Percentiles rank a stretch among this genome's conserved stretches.
Evolutionary conservation across 2,888 invertebrate species (phyloP).

Genomic region (Athripsodes cinereus): DNA sequence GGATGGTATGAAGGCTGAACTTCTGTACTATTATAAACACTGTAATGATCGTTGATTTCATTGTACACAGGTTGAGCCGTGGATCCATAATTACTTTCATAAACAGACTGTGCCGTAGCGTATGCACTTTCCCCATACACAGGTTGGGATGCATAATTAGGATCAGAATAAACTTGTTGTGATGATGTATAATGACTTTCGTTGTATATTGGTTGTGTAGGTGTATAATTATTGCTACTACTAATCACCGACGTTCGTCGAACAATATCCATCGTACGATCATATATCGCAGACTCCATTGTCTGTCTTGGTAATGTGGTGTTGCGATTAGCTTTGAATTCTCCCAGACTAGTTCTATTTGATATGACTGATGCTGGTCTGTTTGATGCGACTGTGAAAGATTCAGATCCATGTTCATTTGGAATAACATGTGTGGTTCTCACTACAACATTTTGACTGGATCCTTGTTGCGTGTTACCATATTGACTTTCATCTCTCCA

Average conservation of each 20-base stretch:
- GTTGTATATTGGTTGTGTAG: constrained; percentile 34
- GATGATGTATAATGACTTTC: constrained; percentile 37
- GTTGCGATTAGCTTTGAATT: constrained; percentile 26
- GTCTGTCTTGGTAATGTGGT: constrained; percentile 18
- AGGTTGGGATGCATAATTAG: background rate
- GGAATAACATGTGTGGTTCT: constrained; percentile 8
- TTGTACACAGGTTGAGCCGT: constrained; percentile 35
- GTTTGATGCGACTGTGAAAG: constrained; percentile 38
- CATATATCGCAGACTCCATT: constrained; percentile 18
- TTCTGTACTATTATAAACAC: constrained; percentile 36
- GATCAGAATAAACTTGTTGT: background rate
- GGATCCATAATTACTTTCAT: constrained; percentile 10
- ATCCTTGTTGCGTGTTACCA: constrained; percentile 3
- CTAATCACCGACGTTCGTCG: constrained; percentile 14
- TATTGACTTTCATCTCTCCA: constrained; percentile 14
- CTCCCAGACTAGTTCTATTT: constrained; percentile 20
- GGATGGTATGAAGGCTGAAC: constrained; percentile 20
- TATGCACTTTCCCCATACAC: background rate
- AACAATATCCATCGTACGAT: constrained; percentile 13
- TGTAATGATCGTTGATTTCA: constrained; percentile 41
- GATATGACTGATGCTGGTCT: constrained; percentile 30
- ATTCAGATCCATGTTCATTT: constrained; percentile 21
- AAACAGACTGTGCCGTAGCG: background rate
- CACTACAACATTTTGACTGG: constrained; percentile 6
- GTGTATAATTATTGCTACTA: constrained; percentile 12